Percentiles rank a stretch among this genome's conserved stretches.
Conservation (phyloP, 2,797 vertebrate genomes). For the Sebastes taczanowskii region DNA sequence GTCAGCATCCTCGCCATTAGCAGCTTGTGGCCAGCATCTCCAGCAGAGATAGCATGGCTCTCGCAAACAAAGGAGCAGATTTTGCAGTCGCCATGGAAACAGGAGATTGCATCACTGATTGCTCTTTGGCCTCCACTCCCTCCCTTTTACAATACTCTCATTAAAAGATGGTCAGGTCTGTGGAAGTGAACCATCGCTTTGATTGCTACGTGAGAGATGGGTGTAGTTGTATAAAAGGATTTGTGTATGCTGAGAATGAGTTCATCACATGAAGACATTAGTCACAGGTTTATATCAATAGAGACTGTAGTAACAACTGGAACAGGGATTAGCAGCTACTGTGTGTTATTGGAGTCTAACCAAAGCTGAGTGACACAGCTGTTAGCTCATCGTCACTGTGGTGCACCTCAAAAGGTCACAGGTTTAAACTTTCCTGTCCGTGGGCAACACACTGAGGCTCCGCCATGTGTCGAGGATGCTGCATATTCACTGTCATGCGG, state of each 20-base stretch:
- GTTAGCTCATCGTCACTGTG: constrained; percentile 7
- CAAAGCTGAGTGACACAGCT: constrained; percentile 13
- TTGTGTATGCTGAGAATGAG: background rate
- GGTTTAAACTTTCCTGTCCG: constrained; percentile 32
- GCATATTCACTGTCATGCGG: background rate
- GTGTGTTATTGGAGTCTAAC: constrained; percentile 5
- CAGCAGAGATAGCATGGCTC: constrained; percentile 49
- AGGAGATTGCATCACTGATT: constrained; percentile 64
- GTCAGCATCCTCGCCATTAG: constrained; percentile 38
- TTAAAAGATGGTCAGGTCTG: background rate
- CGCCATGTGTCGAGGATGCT: background rate
- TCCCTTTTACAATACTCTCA: constrained; percentile 24
- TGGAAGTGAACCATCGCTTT: background rate
- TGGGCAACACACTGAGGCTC: constrained; percentile 13
- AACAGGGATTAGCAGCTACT: constrained; percentile 21
- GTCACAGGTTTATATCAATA: constrained; percentile 14
- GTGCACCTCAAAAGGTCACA: constrained; percentile 24
- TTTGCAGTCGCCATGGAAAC: constrained; percentile 81
- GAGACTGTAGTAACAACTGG: background rate
- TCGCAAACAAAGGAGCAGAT: constrained; percentile 71
- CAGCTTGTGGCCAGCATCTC: constrained; percentile 41
- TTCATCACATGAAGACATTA: constrained; percentile 16
- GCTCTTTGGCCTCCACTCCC: constrained; percentile 51
- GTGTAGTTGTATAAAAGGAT: background rate
- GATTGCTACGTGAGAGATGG: background rate